Base-by-base conservation (phyloP, 2,797 vertebrate species). In the Trematomus bernacchii region DNA sequence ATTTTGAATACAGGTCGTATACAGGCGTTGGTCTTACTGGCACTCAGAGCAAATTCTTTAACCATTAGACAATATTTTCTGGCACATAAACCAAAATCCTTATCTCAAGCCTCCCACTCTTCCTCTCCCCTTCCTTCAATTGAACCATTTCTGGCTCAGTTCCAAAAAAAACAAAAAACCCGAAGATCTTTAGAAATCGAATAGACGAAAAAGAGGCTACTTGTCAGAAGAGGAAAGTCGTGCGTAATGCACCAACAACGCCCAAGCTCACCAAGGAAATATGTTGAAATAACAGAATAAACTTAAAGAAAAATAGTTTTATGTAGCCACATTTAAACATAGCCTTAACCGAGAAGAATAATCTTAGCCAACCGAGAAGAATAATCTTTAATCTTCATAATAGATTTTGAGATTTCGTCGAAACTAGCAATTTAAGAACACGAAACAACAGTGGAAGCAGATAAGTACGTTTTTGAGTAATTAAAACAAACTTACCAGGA, bases 1-100 rank as follows among this genome's bases (percentile, higher is more conserved):
- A 48, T 16, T 48, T 23, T 54, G 52, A 58, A 48, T 48, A 8
- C 44, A 48, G 27, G 53, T n/a, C n/a, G n/a, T n/a, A n/a, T n/a
- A n/a, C n/a, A n/a, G 85, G 81, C 80, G 90, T 89, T 85, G 87
- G 71, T 83, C 80, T 75, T 48, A 44, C 33, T 89, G 88, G 86
- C 84, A 48, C 78, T 71, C 27, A 13, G 4, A 69, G 52, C 62
- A 85, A 67, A 92, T 93, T 91, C 79, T 83, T 91, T 30, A 3
- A 43, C 12, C 52, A 51, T 83, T 71, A 46, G 5, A 71, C 67
- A 64, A 66, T 4, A 55, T 77, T 62, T 85, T 76, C 58, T 79
- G 74, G 60, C 71, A 53, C 30, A 53, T 19, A 40, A 40, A 23
- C 16, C 7, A 0, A 69, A 71, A 30, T 52, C 55, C 78, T 47